Evolutionary conservation across 2,888 invertebrate species (phyloP).

Genomic region (Spodoptera picta): DNA sequence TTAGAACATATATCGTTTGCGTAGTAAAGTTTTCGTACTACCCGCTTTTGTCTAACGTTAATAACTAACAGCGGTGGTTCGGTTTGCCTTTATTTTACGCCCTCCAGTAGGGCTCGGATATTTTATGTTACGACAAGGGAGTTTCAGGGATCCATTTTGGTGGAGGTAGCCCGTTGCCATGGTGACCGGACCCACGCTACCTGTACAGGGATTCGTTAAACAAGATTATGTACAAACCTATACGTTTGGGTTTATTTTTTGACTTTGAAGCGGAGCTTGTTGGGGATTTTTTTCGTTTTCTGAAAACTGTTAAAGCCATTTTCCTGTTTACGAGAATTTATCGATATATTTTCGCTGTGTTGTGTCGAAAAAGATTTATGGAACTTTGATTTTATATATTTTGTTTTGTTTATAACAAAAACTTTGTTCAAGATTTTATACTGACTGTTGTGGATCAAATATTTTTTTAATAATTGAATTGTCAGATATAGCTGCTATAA

Average conservation of each 20-base stretch:
- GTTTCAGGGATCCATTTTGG: constrained; percentile 54
- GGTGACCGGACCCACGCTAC: constrained; percentile 64
- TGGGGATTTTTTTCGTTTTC: constrained; percentile 21
- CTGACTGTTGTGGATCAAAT: too few species aligned
- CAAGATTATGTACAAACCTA: constrained; percentile 26
- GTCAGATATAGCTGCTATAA: too few species aligned
- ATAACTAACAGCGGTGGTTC: constrained; percentile 54
- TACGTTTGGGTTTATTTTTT: constrained; percentile 32
- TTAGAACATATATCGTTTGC: constrained; percentile 29
- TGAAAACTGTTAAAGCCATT: constrained; percentile 8
- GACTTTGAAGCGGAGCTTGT: constrained; percentile 20
- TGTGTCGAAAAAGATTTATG: too few species aligned
- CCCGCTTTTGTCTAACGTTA: constrained; percentile 51
- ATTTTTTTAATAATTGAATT: too few species aligned
- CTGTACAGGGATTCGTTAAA: constrained; percentile 41
- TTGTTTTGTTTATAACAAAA: not conserved
- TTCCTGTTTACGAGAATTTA: constrained; percentile 1
- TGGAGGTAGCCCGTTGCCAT: constrained; percentile 68
- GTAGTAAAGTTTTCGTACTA: constrained; percentile 37
- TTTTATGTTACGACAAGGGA: constrained; percentile 65
- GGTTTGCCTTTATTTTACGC: constrained; percentile 57
- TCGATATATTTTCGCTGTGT: not conserved
- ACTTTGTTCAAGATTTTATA: not conserved
- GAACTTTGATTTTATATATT: not conserved
- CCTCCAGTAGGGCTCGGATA: constrained; percentile 59